A percentile compares a stretch with the other conserved stretches of the same genome.
phyloP scores from a whole-genome alignment of 2,888 invertebrate genomes.

The Zaprionus obscuricornis region DNA sequence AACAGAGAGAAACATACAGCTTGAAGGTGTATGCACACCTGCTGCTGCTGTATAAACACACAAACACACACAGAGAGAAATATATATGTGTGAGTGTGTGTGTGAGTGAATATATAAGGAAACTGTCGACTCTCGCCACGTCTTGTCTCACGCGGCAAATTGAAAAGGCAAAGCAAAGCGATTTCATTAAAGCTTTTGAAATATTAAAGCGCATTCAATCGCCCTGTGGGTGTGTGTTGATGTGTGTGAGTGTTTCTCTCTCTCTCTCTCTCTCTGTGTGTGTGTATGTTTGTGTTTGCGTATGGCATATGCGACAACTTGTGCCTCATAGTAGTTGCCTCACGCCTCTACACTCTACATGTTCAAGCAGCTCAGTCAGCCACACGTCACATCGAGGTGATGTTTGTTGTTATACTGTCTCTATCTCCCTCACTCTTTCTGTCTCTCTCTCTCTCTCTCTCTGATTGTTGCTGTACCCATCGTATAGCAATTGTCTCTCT shows the following conservation, averaged over 20 bases:
- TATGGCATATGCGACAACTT: constrained; percentile 27
- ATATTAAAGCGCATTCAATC: constrained; percentile 71
- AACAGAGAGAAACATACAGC: no score
- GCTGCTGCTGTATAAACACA: no score
- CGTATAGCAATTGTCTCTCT: constrained; percentile 19
- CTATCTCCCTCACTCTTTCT: constrained; percentile 24
- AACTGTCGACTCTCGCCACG: no score
- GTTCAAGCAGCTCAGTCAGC: no score
- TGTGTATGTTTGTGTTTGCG: neutral
- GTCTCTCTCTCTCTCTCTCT: constrained; percentile 10
- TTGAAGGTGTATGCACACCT: no score
- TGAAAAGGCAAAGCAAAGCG: constrained; percentile 70
- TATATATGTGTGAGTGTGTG: no score
- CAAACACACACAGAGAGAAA: no score
- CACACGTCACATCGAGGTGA: constrained; percentile 39
- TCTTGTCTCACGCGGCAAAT: constrained; percentile 47
- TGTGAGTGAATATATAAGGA: no score
- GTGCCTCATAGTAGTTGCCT: neutral
- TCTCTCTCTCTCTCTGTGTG: no score
- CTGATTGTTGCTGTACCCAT: neutral
- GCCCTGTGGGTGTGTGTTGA: constrained; percentile 15
- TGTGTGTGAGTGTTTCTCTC: constrained; percentile 4
- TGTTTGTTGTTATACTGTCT: constrained; percentile 44
- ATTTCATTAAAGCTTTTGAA: constrained; percentile 75
- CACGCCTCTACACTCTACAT: constrained; percentile 8